These are phyloP conservation scores for Catamblyrhynchus diadema DNA, from an alignment of 2,797 vertebrate species.

Conservation along the genomic window DNA sequence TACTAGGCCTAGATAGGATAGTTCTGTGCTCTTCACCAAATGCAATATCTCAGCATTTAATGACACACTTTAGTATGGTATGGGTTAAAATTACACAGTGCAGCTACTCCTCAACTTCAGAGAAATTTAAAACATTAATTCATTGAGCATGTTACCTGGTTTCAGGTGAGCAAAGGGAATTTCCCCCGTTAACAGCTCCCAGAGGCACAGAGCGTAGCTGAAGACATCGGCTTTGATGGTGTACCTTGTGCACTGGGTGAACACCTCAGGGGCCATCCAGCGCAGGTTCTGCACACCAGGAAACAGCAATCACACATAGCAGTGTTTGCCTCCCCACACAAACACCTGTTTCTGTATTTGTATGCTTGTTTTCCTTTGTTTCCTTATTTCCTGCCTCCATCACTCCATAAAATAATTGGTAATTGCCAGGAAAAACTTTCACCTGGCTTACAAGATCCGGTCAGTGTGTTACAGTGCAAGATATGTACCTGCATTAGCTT, in stretches of 20 bases:
- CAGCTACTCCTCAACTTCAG: background rate
- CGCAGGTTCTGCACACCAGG: conserved; percentile 83
- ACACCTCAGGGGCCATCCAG: conserved; percentile 97
- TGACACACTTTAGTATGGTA: background rate
- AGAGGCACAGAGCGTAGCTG: conserved; percentile 94
- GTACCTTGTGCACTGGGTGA: conserved; percentile 92
- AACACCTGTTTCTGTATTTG: background rate
- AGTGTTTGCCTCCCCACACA: background rate
- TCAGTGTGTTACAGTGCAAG: background rate
- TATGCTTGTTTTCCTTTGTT: background rate
- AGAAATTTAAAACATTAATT: background rate
- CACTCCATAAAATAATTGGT: background rate
- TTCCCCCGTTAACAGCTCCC: conserved; percentile 93
- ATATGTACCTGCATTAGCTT: rapidly evolving
- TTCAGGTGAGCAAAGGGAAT: conserved; percentile 96
- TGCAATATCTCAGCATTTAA: background rate
- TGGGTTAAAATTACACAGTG: background rate
- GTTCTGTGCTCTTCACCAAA: background rate
- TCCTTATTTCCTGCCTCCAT: background rate
- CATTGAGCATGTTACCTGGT: conserved; percentile 79
- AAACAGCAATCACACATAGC: background rate
- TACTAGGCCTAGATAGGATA: background rate
- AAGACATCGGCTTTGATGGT: conserved; percentile 95
- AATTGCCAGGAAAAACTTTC: background rate
- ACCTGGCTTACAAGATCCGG: background rate